These are phyloP conservation scores for Hassar affinis DNA, from an alignment of 2,113 vertebrate species.

Conservation along the genomic window DNA sequence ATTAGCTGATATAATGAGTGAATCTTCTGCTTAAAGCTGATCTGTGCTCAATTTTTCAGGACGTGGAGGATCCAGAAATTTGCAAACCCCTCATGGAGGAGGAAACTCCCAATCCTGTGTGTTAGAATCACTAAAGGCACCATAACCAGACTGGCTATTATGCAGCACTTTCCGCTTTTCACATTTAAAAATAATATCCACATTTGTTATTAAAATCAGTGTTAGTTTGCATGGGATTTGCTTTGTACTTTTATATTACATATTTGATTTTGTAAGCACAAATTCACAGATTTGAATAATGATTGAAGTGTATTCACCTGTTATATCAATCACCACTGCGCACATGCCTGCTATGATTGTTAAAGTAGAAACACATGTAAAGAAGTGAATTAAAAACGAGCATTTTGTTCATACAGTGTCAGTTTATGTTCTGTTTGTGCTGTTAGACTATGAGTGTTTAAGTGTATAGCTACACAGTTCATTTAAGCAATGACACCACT, in stretches of 20 bases:
- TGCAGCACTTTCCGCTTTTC: neutral
- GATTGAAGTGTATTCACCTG: neutral
- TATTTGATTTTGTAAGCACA: neutral
- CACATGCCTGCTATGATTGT: neutral
- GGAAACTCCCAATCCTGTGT: slow-evolving; percentile 1
- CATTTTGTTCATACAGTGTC: neutral
- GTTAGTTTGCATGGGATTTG: neutral
- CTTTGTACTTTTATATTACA: neutral
- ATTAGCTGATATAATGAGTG: too few relatives aligned
- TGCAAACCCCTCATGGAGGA: slow-evolving; percentile 59
- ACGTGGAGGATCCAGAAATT: slow-evolving; percentile 49
- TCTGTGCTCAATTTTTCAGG: slow-evolving; percentile 43
- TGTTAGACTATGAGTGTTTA: neutral
- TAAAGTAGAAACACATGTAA: neutral
- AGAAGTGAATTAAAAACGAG: neutral
- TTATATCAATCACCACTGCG: neutral
- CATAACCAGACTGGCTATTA: neutral
- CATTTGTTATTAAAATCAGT: neutral
- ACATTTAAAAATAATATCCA: neutral
- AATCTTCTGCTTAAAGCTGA: neutral
- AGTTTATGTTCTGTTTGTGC: neutral
- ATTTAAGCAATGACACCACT: too few relatives aligned
- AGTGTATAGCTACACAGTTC: neutral
- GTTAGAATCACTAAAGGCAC: neutral
- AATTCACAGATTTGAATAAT: neutral